A percentile compares a stretch with the other conserved stretches of the same genome.
phyloP scores from a whole-genome alignment of 1,140 invertebrate species.

The Agrypnia vestita region DNA sequence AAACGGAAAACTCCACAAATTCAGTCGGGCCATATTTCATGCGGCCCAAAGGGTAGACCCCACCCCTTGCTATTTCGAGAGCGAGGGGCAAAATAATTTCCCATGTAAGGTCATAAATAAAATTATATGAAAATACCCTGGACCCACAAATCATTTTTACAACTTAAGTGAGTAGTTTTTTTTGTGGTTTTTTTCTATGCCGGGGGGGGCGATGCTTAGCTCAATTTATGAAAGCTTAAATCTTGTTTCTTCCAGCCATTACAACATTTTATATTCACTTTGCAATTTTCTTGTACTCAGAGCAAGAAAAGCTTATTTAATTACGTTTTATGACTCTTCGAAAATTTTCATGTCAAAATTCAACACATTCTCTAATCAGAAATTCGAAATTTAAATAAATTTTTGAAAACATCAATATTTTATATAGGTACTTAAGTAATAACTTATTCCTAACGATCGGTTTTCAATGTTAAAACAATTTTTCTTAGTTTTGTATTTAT shows the following conservation, averaged over 20 bases:
- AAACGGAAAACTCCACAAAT: not conserved
- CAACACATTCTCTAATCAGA: too few species aligned
- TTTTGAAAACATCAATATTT: too few species aligned
- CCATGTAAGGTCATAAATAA: slow-evolving; percentile 59
- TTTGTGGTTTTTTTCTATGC: slow-evolving; percentile 12
- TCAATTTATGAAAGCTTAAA: slow-evolving; percentile 38
- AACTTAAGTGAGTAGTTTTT: slow-evolving; percentile 56
- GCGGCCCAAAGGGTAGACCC: slow-evolving; percentile 6
- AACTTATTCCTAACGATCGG: too few species aligned
- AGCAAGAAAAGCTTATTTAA: too few species aligned
- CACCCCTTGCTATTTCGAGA: slow-evolving; percentile 10
- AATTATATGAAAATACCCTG: slow-evolving; percentile 59
- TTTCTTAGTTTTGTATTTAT: too few species aligned
- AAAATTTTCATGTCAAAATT: too few species aligned
- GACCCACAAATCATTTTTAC: slow-evolving; percentile 56
- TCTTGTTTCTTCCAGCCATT: slow-evolving; percentile 20
- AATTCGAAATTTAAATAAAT: too few species aligned
- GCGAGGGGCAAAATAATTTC: slow-evolving; percentile 56
- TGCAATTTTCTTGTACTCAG: not conserved
- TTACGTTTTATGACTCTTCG: too few species aligned
- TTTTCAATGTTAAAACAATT: too few species aligned
- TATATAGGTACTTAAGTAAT: too few species aligned
- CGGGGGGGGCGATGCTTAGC: slow-evolving; percentile 12
- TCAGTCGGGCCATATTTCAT: slow-evolving; percentile 16
- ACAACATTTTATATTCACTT: slow-evolving; percentile 25